Conservation (phyloP, 2,797 vertebrate species). For the Paedocypris micromegethes region DNA sequence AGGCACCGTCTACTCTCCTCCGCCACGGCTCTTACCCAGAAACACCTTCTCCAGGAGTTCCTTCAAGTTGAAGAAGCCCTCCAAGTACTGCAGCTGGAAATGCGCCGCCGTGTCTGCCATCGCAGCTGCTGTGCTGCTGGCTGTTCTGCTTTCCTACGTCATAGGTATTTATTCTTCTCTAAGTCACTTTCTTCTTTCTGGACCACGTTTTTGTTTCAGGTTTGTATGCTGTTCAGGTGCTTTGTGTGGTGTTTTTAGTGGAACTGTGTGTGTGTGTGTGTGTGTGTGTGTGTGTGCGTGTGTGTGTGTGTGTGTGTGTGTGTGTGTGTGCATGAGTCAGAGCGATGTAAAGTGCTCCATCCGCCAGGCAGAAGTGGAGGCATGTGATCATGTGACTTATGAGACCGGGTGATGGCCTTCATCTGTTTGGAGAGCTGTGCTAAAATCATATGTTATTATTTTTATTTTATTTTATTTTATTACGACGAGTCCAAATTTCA, state of each 20-base stretch:
- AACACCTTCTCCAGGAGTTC: slow-evolving; percentile 87
- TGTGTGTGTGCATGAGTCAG: slow-evolving; percentile 6
- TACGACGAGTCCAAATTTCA: too few species aligned
- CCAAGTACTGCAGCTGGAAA: slow-evolving; percentile 89
- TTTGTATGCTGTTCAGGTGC: background rate
- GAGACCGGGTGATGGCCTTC: too few species aligned
- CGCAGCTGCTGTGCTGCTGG: slow-evolving; percentile 75
- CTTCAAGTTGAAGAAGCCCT: slow-evolving; percentile 87
- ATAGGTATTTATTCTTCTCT: slow-evolving; percentile 68
- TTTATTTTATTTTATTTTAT: too few species aligned
- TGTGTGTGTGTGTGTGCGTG: slow-evolving; percentile 17
- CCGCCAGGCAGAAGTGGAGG: too few species aligned
- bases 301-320: slow-evolving; percentile 19
- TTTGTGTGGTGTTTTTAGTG: too few species aligned
- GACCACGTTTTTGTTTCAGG: background rate
- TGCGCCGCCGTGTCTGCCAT: slow-evolving; percentile 83
- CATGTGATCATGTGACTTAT: too few species aligned
- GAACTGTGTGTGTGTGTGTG: slow-evolving; percentile 9
- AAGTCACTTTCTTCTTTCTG: background rate
- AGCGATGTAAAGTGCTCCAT: background rate
- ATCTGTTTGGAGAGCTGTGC: too few species aligned
- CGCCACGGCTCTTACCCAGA: slow-evolving; percentile 80
- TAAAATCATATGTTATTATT: too few species aligned
- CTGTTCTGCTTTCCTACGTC: slow-evolving; percentile 81
- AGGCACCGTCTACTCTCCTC: slow-evolving; percentile 84